Percentiles rank a stretch among this genome's conserved stretches.
Evolutionary conservation across 2,113 vertebrate genomes (phyloP).

Genomic region (Nematolebias whitei): DNA sequence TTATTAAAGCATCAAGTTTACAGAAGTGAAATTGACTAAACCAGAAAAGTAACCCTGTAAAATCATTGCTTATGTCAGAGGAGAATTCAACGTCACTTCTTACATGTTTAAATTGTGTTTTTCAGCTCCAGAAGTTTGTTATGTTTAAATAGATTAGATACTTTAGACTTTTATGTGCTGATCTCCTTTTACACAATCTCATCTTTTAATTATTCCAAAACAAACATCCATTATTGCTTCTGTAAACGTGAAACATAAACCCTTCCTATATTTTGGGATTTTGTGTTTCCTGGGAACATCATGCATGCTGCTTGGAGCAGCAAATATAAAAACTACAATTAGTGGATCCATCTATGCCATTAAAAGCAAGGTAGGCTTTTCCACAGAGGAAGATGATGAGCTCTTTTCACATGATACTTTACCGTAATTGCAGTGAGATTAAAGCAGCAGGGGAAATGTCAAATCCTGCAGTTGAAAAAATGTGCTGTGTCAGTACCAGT

Average conservation of each 20-base stretch:
- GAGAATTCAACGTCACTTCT: constrained; percentile 6
- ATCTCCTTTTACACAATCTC: constrained; percentile 6
- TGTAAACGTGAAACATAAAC: constrained; percentile 45
- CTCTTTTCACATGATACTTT: constrained; percentile 28
- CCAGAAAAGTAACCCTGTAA: neutral
- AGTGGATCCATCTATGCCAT: constrained; percentile 29
- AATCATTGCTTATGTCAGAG: constrained; percentile 24
- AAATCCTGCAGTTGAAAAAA: constrained; percentile 21
- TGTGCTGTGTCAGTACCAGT: constrained; percentile 45
- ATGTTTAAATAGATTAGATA: neutral
- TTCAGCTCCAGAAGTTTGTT: constrained; percentile 5
- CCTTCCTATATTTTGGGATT: constrained; percentile 32
- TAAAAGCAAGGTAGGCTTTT: constrained; percentile 40
- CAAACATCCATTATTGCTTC: constrained; percentile 35
- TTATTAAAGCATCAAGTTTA: constrained; percentile 9
- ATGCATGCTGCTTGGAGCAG: constrained; percentile 13
- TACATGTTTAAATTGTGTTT: neutral
- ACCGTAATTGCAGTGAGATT: constrained; percentile 39
- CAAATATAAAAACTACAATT: constrained; percentile 60
- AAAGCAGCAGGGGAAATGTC: constrained; percentile 47
- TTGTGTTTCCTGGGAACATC: constrained; percentile 54
- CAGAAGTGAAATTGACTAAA: constrained; percentile 46
- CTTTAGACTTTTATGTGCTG: neutral
- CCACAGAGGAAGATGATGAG: constrained; percentile 39
- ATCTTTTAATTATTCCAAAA: constrained; percentile 37